Evolutionary conservation across 2,888 invertebrate genomes (phyloP).

Genomic region (Synanthedon myopaeformis): DNA sequence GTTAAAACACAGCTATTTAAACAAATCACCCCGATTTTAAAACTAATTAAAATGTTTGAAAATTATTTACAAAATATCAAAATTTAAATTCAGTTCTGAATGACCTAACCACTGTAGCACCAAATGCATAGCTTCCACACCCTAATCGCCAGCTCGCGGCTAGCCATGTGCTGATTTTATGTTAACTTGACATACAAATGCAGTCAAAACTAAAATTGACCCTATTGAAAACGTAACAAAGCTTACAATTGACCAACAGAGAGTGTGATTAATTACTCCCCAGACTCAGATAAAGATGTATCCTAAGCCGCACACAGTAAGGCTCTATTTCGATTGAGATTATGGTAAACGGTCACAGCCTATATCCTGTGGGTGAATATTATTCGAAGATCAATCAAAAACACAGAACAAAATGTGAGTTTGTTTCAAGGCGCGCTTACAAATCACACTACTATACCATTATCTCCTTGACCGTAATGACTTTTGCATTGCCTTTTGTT

Average conservation of each 20-base stretch:
- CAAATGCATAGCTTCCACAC: constrained; percentile 21
- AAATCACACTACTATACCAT: constrained; percentile 33
- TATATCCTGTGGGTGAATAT: constrained; percentile 26
- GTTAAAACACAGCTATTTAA: too few relatives aligned
- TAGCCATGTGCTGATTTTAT: constrained; percentile 27
- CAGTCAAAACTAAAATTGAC: constrained; percentile 3
- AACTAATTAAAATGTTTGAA: too few relatives aligned
- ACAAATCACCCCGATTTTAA: too few relatives aligned
- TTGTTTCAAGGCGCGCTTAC: constrained; percentile 25
- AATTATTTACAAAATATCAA: not conserved
- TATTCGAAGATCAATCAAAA: constrained; percentile 33
- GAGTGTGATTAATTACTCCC: not conserved
- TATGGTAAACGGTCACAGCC: not conserved
- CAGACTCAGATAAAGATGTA: not conserved
- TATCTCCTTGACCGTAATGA: constrained; percentile 37
- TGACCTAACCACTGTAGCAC: constrained; percentile 10
- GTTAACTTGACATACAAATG: not conserved
- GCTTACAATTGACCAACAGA: not conserved
- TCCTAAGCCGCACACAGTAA: constrained; percentile 8
- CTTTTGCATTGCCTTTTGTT: constrained; percentile 19
- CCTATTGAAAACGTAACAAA: constrained; percentile 3
- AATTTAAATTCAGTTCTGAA: not conserved
- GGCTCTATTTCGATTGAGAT: constrained; percentile 10
- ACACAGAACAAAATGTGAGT: constrained; percentile 24
- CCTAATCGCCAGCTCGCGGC: constrained; percentile 45